phyloP scores from a whole-genome alignment of 2,888 invertebrate species.

The Holacanthella duospinosa region DNA sequence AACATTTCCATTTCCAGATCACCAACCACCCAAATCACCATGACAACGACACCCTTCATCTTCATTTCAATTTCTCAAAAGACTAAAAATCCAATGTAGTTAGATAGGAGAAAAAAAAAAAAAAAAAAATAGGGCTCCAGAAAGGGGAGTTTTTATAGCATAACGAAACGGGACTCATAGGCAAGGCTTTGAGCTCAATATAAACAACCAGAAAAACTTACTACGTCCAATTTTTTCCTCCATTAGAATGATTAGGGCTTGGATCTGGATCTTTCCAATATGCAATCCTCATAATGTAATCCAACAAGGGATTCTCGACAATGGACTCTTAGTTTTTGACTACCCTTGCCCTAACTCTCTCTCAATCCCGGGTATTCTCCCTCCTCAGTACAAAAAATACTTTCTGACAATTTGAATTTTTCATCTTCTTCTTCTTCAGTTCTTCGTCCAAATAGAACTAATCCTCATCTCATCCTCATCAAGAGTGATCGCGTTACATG shows the following conservation, averaged over 20 bases:
- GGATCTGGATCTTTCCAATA: background rate
- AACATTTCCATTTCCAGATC: no score
- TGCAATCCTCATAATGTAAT: no score
- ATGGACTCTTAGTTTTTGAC: no score
- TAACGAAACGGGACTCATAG: background rate
- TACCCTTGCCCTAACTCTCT: no score
- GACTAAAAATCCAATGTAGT: no score
- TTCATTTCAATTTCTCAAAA: background rate
- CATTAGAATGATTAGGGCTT: constrained; percentile 1
- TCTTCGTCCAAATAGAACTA: no score
- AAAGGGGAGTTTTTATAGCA: background rate
- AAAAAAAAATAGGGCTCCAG: no score
- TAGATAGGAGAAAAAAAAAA: no score
- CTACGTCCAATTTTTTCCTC: background rate
- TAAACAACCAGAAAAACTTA: background rate
- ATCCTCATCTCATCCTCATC: background rate
- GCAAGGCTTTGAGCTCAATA: background rate
- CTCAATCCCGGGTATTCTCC: no score
- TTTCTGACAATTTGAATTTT: constrained; percentile 5
- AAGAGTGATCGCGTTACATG: background rate
- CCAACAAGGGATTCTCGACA: no score
- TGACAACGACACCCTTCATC: background rate
- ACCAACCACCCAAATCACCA: no score
- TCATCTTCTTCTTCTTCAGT: background rate
- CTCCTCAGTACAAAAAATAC: no score